Base-by-base conservation (phyloP, 2,888 invertebrate species). In the Limnephilus auricula region DNA sequence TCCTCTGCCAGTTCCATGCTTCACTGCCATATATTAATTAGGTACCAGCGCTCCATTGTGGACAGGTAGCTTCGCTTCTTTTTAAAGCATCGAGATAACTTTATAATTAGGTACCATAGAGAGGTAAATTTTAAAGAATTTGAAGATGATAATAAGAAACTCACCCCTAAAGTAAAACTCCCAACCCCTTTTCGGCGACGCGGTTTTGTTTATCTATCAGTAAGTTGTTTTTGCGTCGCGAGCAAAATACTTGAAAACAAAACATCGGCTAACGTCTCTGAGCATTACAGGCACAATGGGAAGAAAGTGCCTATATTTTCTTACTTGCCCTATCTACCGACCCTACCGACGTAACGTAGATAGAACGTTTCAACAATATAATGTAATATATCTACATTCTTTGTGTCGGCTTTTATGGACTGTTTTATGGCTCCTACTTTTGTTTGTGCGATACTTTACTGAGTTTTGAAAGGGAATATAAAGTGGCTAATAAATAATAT, bases 221-320 rank as follows among this genome's bases (percentile, higher is more conserved):
- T 92, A 91, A 91, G 90, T 91, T 89, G 92, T 92, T 92, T 91
- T 92, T 92, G 92, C 92, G 91, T 91, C 91, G 85, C 89, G 82
- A 92, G 86, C 45, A 86, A 86, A 86, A 86, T 86, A 86, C 86
- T 86, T 50, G 85, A 32, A 86, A 92, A 93, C 92, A 93, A 93
- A 93, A 93, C 91, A 91, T 92, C 90, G 91, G 92, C 91, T 93
- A 93, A 93, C 92, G 92, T 93, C 91, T 92, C 84, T 79, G 50
- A 90, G 89, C 92, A 93, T 93, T 92, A 93, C 92, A 92, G 92
- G 92, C 91, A 93, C 92, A 93, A 93, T 92, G 91, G 88, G 86
- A 45, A 86, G 86, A 86, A 86, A 86, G 31, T 86, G 50, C 45
- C 86, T 31, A 25, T 30, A 50, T 45, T n/a, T 86, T 86, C n/a